Conservation (phyloP, 2,888 invertebrate genomes). For the Acleris holmiana region DNA sequence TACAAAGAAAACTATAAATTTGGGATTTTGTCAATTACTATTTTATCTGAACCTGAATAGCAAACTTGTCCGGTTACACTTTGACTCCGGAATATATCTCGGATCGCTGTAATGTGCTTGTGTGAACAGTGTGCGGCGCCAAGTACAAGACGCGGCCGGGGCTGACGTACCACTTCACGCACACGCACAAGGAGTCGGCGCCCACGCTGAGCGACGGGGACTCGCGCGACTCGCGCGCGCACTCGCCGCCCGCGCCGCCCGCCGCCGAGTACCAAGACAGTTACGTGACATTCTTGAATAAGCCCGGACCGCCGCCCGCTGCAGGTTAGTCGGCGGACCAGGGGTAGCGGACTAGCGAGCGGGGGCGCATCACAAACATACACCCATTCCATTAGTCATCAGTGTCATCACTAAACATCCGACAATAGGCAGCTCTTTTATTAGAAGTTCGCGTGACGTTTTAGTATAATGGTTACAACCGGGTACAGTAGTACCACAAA, state of each 20-base stretch:
- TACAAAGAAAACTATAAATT: too few species aligned
- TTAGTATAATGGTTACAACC: too few species aligned
- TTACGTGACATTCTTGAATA: conserved; percentile 87
- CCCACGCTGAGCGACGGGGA: conserved; percentile 62
- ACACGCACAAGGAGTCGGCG: conserved; percentile 90
- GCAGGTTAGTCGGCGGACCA: conserved; percentile 52
- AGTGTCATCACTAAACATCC: too few species aligned
- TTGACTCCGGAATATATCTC: too few species aligned
- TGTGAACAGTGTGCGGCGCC: conserved; percentile 93
- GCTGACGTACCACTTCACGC: conserved; percentile 97
- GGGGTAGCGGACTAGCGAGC: neutral
- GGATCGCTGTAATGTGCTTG: neutral
- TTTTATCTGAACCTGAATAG: too few species aligned
- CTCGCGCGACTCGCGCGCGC: conserved; percentile 62
- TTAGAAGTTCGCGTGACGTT: too few species aligned
- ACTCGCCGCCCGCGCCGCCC: conserved; percentile 50
- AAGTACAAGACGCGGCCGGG: conserved; percentile 98
- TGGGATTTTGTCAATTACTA: too few species aligned
- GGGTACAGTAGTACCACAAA: too few species aligned
- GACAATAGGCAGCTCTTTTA: too few species aligned
- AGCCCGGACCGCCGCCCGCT: conserved; percentile 77
- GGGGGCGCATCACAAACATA: too few species aligned
- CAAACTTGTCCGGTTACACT: too few species aligned
- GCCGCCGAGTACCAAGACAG: conserved; percentile 86
- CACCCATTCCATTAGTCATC: too few species aligned